phyloP scores from a whole-genome alignment of 2,888 invertebrate species.

The Phasia obesa region DNA sequence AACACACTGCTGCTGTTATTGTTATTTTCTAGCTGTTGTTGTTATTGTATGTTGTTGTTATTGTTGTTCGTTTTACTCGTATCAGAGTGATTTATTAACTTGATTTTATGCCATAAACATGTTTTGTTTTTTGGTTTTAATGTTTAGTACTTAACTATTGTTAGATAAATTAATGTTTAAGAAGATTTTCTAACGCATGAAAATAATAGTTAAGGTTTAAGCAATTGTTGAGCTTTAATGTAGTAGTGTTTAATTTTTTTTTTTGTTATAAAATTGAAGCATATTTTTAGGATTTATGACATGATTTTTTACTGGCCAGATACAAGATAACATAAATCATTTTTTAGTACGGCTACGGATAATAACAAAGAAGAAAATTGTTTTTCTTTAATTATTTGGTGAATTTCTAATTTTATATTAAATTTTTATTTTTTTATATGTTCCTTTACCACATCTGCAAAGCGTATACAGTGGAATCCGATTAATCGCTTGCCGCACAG shows the following conservation, averaged over 20 bases:
- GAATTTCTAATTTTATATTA: too few species aligned
- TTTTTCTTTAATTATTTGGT: too few species aligned
- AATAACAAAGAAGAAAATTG: too few species aligned
- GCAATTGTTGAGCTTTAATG: slow-evolving; percentile 8
- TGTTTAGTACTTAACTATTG: slow-evolving; percentile 42
- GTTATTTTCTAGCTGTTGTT: not conserved
- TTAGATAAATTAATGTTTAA: slow-evolving; percentile 51
- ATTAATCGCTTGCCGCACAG: too few species aligned
- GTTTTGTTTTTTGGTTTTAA: slow-evolving; percentile 40
- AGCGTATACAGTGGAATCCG: too few species aligned
- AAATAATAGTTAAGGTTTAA: slow-evolving; percentile 1
- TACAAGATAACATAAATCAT: too few species aligned
- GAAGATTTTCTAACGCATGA: slow-evolving; percentile 20
- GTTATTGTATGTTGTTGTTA: not conserved
- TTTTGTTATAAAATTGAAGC: not conserved
- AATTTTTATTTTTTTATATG: too few species aligned
- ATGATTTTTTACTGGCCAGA: too few species aligned
- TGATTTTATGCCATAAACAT: slow-evolving; percentile 66
- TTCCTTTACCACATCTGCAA: too few species aligned
- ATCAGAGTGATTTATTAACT: slow-evolving; percentile 68
- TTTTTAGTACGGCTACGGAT: too few species aligned
- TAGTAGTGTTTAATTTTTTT: not conserved
- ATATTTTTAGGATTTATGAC: too few species aligned
- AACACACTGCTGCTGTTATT: not conserved
- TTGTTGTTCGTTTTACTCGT: slow-evolving; percentile 44